phyloP scores from a whole-genome alignment of 2,888 invertebrate species.

The Callosobruchus maculatus region DNA sequence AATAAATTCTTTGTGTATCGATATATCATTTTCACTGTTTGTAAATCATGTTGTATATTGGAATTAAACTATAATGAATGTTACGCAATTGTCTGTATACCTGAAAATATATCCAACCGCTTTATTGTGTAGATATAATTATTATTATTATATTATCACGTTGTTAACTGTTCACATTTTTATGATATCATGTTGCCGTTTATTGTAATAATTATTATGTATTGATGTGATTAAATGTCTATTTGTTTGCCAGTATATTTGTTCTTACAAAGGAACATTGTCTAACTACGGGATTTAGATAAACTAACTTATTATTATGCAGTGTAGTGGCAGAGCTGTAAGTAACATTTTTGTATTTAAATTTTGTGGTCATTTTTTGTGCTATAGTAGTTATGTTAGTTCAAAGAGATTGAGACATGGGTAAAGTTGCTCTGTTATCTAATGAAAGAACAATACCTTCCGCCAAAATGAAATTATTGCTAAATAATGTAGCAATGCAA shows the following conservation, averaged over 20 bases:
- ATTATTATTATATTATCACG: neutral
- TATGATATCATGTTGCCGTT: neutral
- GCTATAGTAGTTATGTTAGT: too few species aligned
- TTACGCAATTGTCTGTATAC: neutral
- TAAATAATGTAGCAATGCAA: too few species aligned
- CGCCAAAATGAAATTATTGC: too few species aligned
- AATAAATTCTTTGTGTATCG: neutral
- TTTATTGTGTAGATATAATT: neutral
- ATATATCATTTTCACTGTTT: neutral
- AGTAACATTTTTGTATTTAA: too few species aligned
- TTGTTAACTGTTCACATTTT: neutral
- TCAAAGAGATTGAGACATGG: too few species aligned
- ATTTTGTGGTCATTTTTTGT: too few species aligned
- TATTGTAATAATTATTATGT: neutral
- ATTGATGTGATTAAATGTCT: neutral
- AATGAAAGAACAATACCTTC: too few species aligned
- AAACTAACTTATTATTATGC: too few species aligned
- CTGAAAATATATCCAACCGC: neutral
- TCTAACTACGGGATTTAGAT: neutral
- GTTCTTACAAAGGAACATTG: neutral
- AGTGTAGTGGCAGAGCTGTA: too few species aligned
- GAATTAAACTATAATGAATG: neutral
- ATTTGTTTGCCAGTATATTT: neutral
- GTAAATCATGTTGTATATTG: neutral
- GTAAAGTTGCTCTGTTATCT: too few species aligned